These are phyloP conservation scores for Grapholita molesta DNA, from an alignment of 1,140 invertebrate genomes.

Conservation along the genomic window DNA sequence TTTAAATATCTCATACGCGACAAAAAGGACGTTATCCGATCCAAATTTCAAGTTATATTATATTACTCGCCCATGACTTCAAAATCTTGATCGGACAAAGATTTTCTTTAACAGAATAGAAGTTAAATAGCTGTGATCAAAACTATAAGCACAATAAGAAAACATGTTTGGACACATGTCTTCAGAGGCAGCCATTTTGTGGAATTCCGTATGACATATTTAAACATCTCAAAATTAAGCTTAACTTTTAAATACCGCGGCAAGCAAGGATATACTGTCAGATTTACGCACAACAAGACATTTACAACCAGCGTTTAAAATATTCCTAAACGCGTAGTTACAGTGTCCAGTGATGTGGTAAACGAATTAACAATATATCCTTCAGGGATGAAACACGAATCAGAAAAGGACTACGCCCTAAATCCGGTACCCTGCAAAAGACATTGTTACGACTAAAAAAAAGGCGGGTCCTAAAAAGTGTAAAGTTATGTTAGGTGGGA, in stretches of 20 bases:
- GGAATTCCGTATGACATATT: neutral
- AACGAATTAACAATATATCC: conserved; percentile 2
- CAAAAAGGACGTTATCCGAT: neutral
- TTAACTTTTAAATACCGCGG: conserved; percentile 16
- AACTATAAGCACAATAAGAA: too few relatives aligned
- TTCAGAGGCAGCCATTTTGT: too few relatives aligned
- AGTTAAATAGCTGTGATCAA: too few relatives aligned
- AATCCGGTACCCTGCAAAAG: conserved; percentile 4
- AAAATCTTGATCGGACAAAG: too few relatives aligned
- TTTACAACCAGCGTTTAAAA: neutral
- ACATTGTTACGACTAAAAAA: conserved; percentile 3
- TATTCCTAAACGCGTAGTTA: neutral
- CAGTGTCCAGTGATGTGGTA: neutral
- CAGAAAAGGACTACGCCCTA: neutral
- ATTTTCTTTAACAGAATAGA: too few relatives aligned
- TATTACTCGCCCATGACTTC: too few relatives aligned
- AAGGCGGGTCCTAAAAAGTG: conserved; percentile 12
- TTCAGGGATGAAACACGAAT: neutral
- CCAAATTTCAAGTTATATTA: too few relatives aligned
- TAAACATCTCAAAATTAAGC: neutral
- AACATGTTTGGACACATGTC: too few relatives aligned
- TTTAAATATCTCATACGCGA: conserved; percentile 6
- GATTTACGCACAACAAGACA: neutral
- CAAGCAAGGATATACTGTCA: conserved; percentile 12
- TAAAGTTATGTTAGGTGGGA: conserved; percentile 4